These are phyloP conservation scores for Steatocranus sp. DNA, from an alignment of 2,797 vertebrate species.

Conservation along the genomic window DNA sequence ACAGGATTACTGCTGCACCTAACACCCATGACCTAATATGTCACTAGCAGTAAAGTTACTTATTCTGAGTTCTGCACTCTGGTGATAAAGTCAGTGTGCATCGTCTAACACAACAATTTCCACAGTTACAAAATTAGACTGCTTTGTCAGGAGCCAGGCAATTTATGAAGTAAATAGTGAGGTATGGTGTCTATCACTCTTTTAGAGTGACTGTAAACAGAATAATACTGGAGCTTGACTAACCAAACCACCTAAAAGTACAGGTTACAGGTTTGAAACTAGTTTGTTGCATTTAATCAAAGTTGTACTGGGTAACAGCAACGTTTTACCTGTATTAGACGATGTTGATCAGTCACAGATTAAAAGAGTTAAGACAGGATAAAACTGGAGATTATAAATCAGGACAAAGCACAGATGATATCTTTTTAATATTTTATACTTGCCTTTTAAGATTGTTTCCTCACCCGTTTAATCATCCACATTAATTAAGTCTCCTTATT, in stretches of 20 bases:
- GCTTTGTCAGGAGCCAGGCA: conserved; percentile 9
- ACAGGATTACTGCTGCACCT: conserved; percentile 59
- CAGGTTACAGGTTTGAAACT: background rate
- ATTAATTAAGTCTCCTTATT: background rate
- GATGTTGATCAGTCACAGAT: background rate
- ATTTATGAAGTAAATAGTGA: background rate
- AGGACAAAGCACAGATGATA: background rate
- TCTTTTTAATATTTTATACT: background rate
- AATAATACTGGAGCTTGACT: background rate
- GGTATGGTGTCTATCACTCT: background rate
- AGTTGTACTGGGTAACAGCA: background rate
- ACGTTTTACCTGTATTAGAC: background rate
- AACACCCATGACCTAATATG: conserved; percentile 59
- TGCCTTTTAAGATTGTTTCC: background rate
- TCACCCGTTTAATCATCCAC: background rate
- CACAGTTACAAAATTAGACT: conserved; percentile 36
- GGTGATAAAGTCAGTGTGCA: conserved; percentile 54
- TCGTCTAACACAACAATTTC: conserved; percentile 37
- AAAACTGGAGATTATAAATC: background rate
- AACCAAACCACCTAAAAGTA: background rate
- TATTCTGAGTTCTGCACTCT: conserved; percentile 48
- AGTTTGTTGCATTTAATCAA: background rate
- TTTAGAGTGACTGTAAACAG: background rate
- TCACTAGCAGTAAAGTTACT: conserved; percentile 44
- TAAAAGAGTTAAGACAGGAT: background rate